A percentile compares a stretch with the other conserved stretches of the same genome.
These are phyloP conservation scores for Aelia acuminata DNA, from an alignment of 2,888 invertebrate species.

Conservation along the genomic window DNA sequence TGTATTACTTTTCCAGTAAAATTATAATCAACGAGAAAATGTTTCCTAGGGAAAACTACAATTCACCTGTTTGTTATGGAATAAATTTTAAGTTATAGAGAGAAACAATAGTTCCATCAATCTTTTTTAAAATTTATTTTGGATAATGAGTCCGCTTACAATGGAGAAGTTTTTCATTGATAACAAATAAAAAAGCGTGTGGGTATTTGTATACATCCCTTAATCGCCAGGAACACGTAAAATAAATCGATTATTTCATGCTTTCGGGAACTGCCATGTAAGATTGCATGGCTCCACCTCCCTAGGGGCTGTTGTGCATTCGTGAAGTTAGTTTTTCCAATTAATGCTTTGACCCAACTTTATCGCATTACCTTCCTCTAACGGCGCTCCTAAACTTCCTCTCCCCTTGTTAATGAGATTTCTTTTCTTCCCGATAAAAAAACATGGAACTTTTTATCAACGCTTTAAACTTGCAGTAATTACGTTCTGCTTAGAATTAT, in stretches of 20 bases:
- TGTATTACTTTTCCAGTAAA: too few relatives aligned
- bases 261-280: neutral
- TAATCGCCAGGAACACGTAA: conserved; percentile 7
- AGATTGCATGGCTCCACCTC: conserved; percentile 9
- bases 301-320: neutral
- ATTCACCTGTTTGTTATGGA: too few relatives aligned
- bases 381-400: neutral
- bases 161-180: too few relatives aligned
- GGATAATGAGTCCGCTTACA: too few relatives aligned
- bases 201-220: neutral
- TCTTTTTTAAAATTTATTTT: too few relatives aligned
- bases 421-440: conserved; percentile 26
- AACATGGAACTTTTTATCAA: conserved; percentile 46
- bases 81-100: too few relatives aligned
- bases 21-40: too few relatives aligned
- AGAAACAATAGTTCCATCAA: too few relatives aligned
- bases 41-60: too few relatives aligned
- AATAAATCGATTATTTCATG: neutral
- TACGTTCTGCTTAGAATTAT: conserved; percentile 11
- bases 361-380: conserved; percentile 40
- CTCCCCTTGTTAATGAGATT: conserved; percentile 45
- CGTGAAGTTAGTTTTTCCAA: conserved; percentile 47
- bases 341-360: conserved; percentile 51
- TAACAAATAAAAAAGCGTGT: conserved; percentile 4
- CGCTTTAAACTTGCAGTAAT: conserved; percentile 42